These are phyloP conservation scores for Catharus minimus DNA, from an alignment of 2,113 vertebrate species.

Conservation along the genomic window DNA sequence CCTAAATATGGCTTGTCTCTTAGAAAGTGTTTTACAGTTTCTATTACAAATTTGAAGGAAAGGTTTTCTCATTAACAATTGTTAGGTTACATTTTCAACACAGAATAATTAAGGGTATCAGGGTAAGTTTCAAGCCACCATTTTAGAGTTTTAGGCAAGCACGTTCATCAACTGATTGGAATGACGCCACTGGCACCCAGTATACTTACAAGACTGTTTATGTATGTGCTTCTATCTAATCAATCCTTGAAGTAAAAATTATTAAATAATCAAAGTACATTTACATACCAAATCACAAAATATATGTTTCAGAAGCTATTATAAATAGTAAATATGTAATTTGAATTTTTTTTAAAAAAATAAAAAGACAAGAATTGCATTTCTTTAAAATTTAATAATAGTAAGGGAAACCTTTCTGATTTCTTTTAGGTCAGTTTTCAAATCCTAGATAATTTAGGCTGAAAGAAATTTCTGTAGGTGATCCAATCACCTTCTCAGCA, in stretches of 20 bases:
- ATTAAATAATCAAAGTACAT: not conserved
- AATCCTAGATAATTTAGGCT: not conserved
- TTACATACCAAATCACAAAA: not conserved
- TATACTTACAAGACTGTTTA: not conserved
- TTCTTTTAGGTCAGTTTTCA: not conserved
- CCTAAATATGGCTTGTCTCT: not conserved
- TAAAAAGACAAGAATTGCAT: not conserved
- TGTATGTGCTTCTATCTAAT: not conserved
- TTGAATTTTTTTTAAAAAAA: not conserved
- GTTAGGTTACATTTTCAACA: not conserved
- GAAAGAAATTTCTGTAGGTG: not conserved
- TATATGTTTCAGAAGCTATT: not conserved
- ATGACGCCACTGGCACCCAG: not conserved
- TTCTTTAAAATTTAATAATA: not conserved
- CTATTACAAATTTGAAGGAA: not conserved
- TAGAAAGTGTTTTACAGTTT: not conserved
- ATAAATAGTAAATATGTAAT: not conserved
- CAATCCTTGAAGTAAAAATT: not conserved
- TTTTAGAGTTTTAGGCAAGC: not conserved
- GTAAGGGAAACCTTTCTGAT: not conserved
- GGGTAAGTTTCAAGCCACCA: not conserved
- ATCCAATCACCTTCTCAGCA: not conserved
- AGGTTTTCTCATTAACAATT: slow-evolving; percentile 19
- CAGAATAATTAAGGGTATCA: not conserved
- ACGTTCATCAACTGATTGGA: not conserved